Base-by-base conservation (phyloP, 2,888 invertebrate genomes). In the Tillus elongatus region DNA sequence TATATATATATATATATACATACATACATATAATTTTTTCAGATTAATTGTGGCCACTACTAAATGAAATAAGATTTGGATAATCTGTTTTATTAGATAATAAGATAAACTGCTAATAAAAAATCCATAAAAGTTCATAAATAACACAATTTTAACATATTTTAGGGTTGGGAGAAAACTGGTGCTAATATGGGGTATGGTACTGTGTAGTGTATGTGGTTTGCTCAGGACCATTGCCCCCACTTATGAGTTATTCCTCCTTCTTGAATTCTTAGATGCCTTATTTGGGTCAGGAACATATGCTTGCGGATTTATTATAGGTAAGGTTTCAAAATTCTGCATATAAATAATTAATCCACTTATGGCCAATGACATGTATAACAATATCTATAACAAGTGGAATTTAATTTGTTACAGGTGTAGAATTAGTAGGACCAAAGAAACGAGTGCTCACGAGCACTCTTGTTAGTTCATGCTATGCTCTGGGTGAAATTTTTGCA, bases 361-460 rank as follows among this genome's bases (percentile, higher is more conserved):
- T n/a, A n/a, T n/a, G n/a, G n/a, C n/a, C n/a, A n/a, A n/a, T n/a
- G n/a, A n/a, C n/a, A n/a, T n/a, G n/a, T n/a, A n/a, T n/a, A n/a
- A n/a, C n/a, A n/a, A 32, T 32, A 29, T 13, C 13, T 8, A 11
- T n/a, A 9, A 15, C 11, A 14, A 15, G 4, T 9, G 12, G 13
- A 12, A 35, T 6, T 12, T 36, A 19, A 13, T 30, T 47, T 42
- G 10, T 72, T 61, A 0, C 64, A 82, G 79, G 76, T 15, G 71
- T 87, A 46, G 88, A 89, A 60, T 71, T 86, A 63, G 79, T 86
- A 14, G 83, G 83, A 1, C 82, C 82, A 6, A 73, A 75, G 41
- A 75, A 77, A 34, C 71, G 88, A 24, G 80, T 84, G 12, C 60
- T 85, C 26, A 80, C 79, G 3, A 81, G 85, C 42, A 71, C 82